A percentile compares a stretch with the other conserved stretches of the same genome.
These are phyloP conservation scores for Numenius arquata DNA, from an alignment of 2,113 vertebrate species.

Conservation along the genomic window DNA sequence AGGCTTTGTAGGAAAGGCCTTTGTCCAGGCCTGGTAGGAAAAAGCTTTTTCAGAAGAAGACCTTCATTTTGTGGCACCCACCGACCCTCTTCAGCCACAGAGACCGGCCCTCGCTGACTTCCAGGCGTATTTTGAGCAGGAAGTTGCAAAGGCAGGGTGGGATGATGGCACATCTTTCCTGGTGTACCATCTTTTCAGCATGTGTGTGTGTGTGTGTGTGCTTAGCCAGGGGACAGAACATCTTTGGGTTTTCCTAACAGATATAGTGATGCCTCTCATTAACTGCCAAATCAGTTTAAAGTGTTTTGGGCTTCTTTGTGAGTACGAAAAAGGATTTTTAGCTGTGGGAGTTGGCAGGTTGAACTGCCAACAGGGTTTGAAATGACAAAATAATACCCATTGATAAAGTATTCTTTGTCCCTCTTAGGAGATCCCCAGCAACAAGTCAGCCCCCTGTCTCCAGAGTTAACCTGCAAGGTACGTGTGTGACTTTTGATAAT, in stretches of 20 bases:
- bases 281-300: not conserved
- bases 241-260: not conserved
- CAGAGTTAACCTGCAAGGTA: slow-evolving; percentile 91
- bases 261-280: not conserved
- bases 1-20: too few species aligned
- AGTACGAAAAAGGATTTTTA: not conserved
- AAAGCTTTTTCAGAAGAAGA: not conserved
- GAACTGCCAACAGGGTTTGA: not conserved
- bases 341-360: not conserved
- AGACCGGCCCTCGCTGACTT: not conserved
- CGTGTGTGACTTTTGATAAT: not conserved
- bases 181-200: not conserved
- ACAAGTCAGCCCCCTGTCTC: slow-evolving; percentile 83
- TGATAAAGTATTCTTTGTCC: not conserved
- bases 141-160: not conserved
- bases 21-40: not conserved
- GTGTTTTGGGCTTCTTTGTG: not conserved
- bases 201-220: not conserved
- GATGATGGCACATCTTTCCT: not conserved
- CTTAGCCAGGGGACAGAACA: not conserved
- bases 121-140: not conserved
- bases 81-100: not conserved
- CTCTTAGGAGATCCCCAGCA: slow-evolving; percentile 88
- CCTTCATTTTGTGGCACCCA: not conserved
- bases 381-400: not conserved